Evolutionary conservation across 2,797 vertebrate species (phyloP).

Genomic region (Pteropus rufus): DNA sequence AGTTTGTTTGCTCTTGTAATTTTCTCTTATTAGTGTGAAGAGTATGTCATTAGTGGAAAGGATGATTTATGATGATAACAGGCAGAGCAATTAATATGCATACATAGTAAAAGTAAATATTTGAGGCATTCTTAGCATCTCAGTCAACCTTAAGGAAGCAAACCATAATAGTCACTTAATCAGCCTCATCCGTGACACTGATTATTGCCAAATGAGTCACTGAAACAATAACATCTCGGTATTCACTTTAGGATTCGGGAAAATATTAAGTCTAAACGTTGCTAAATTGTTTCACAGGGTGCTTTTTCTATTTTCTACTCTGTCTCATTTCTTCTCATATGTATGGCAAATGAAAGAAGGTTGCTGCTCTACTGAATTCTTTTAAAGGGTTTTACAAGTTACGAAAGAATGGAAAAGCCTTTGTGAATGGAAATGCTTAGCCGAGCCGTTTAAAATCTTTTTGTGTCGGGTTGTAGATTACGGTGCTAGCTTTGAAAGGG

Average conservation of each 20-base stretch:
- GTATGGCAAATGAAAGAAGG: neutral
- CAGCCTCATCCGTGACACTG: neutral
- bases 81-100: slow-evolving; percentile 55
- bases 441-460: neutral
- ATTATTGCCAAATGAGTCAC: neutral
- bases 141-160: slow-evolving; percentile 45
- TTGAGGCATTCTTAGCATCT: slow-evolving; percentile 46
- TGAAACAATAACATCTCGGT: neutral
- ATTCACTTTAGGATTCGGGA: neutral
- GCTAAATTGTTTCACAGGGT: neutral
- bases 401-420: neutral
- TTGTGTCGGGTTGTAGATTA: neutral
- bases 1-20: slow-evolving; percentile 56
- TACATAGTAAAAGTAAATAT: slow-evolving; percentile 51
- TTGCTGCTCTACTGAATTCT: neutral
- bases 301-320: neutral
- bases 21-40: slow-evolving; percentile 59
- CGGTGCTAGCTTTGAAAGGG: neutral
- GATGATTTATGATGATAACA: slow-evolving; percentile 66
- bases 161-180: slow-evolving; percentile 3
- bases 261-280: neutral
- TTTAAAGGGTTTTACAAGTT: neutral
- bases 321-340: neutral
- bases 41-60: slow-evolving; percentile 48
- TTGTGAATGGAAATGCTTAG: neutral